Evolutionary conservation across 2,888 invertebrate genomes (phyloP).

Genomic region (Pandemis corylana): DNA sequence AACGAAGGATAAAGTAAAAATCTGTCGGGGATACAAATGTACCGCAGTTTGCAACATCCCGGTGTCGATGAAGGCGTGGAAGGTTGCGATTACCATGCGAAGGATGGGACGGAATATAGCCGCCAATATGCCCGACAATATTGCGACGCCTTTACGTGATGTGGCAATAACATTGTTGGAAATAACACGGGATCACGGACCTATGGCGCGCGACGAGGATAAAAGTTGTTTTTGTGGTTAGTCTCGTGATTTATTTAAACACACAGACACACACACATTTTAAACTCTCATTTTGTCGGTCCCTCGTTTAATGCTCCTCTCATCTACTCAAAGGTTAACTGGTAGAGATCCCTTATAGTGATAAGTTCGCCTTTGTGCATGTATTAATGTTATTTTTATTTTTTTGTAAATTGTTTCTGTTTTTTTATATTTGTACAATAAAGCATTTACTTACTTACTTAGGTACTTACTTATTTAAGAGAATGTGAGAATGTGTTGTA

Average conservation of each 20-base stretch:
- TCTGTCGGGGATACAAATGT: slow-evolving; percentile 30
- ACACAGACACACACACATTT: too few species aligned
- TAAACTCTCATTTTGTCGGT: too few species aligned
- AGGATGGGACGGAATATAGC: slow-evolving; percentile 11
- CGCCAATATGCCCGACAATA: slow-evolving; percentile 5
- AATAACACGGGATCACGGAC: neutral
- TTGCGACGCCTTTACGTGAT: slow-evolving; percentile 16
- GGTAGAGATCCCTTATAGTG: too few species aligned
- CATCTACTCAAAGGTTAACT: too few species aligned
- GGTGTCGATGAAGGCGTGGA: slow-evolving; percentile 18
- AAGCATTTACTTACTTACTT: too few species aligned
- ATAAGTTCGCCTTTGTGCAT: too few species aligned
- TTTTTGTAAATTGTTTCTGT: too few species aligned
- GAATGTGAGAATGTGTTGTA: neutral
- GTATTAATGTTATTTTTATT: too few species aligned
- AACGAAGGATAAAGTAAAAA: slow-evolving; percentile 27
- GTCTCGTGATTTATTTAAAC: neutral
- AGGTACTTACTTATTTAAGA: too few species aligned
- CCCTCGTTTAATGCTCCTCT: too few species aligned
- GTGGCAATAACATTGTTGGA: slow-evolving; percentile 9
- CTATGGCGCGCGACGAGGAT: neutral
- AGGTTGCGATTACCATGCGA: slow-evolving; percentile 32
- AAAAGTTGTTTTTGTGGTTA: neutral
- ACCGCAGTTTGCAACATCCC: slow-evolving; percentile 22
- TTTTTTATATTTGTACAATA: too few species aligned